phyloP scores from a whole-genome alignment of 2,113 vertebrate species.

The Suricata suricatta region DNA sequence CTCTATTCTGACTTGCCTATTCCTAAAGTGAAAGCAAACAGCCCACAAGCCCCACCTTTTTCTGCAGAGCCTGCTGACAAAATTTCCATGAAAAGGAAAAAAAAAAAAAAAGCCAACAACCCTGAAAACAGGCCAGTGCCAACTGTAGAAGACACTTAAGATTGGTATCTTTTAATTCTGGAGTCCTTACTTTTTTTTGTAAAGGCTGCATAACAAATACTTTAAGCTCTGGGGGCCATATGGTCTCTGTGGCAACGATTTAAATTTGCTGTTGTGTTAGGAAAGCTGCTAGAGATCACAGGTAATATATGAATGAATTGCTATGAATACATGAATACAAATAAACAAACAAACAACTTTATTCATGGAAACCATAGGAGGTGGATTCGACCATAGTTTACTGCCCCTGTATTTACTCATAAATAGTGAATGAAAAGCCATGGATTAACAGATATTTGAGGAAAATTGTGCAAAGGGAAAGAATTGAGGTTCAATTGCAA shows the following conservation, averaged over 20 bases:
- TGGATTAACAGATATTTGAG: neutral
- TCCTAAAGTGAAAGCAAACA: rapidly evolving
- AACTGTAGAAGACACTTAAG: neutral
- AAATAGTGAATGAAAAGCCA: neutral
- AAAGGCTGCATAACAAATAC: neutral
- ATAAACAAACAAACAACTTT: neutral
- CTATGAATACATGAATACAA: neutral
- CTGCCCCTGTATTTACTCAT: neutral
- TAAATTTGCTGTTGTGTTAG: neutral
- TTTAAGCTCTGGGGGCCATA: neutral
- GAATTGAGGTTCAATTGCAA: neutral
- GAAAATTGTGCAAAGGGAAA: neutral
- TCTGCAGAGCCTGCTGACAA: too few relatives aligned
- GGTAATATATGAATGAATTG: neutral
- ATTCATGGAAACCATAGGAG: neutral
- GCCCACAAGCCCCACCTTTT: too few relatives aligned
- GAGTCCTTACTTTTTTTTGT: neutral
- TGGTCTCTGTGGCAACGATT: neutral
- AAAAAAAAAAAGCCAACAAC: neutral
- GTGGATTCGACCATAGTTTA: neutral
- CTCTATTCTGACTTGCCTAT: too few relatives aligned
- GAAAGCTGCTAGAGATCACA: neutral
- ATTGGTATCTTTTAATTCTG: neutral
- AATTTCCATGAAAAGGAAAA: rapidly evolving
- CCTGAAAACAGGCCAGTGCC: neutral